These are phyloP conservation scores for Eumaeus atala DNA, from an alignment of 1,140 invertebrate species.

Conservation along the genomic window DNA sequence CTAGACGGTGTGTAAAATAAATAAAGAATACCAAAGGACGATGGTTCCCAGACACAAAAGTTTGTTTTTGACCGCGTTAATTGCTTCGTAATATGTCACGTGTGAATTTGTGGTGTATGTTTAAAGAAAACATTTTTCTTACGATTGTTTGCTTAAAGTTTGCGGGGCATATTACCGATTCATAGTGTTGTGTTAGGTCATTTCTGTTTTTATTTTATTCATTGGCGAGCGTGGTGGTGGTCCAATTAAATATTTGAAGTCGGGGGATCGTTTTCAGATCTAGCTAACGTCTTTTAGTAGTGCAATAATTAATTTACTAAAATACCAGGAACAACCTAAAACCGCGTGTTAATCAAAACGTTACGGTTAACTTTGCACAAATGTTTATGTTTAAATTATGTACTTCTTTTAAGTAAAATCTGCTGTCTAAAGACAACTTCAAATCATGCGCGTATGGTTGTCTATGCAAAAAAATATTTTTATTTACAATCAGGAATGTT, in stretches of 20 bases:
- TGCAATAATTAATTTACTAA: too few species aligned
- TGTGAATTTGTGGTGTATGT: conserved; percentile 43
- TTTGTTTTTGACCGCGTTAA: conserved; percentile 51
- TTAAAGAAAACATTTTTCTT: conserved; percentile 39
- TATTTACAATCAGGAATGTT: too few species aligned
- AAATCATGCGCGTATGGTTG: too few species aligned
- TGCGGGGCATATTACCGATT: conserved; percentile 33
- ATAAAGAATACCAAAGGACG: conserved; percentile 23
- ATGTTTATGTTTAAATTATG: too few species aligned
- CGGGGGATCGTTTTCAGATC: too few species aligned
- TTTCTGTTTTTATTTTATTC: conserved; percentile 39
- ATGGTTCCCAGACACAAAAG: conserved; percentile 39
- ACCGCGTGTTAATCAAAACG: too few species aligned
- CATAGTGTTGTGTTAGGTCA: conserved; percentile 56
- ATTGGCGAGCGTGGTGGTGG: conserved; percentile 34
- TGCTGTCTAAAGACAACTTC: too few species aligned
- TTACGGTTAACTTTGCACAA: too few species aligned
- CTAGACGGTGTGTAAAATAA: neutral
- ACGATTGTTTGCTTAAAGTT: conserved; percentile 31
- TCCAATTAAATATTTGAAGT: conserved; percentile 26
- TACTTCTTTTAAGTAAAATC: too few species aligned
- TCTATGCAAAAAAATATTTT: too few species aligned
- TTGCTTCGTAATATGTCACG: conserved; percentile 51
- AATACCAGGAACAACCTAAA: too few species aligned
- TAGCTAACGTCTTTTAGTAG: too few species aligned